Base-by-base conservation (phyloP, 2,797 vertebrate species). In the Neomorphus geoffroyi region DNA sequence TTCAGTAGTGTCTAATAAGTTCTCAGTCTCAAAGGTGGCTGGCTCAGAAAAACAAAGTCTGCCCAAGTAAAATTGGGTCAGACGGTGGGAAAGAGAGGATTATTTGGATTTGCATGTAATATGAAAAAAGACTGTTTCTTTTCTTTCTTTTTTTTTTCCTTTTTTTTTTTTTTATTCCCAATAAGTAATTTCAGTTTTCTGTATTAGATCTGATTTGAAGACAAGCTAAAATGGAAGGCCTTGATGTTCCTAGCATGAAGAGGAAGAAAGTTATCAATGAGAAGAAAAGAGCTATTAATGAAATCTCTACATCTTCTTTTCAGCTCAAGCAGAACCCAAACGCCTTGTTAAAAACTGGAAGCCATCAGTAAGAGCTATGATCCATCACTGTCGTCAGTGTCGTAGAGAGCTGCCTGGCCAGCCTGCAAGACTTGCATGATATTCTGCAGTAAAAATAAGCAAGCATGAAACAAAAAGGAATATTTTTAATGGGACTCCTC, bases 1-100 rank as follows among this genome's bases (percentile, higher is more conserved):
- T 32, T 72, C n/a, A 18, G 37, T 23, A 32, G 19, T 18, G 41
- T 32, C 54, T 90, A 53, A 32, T 73, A 86, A 78, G 18, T 50
- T 61, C 84, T 60, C 64, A 46, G 70, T 53, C 86, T 88, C 64
- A 85, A 12, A 92, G 48, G 32, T 82, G 62, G 19, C 5, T 9
- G 46, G 30, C 54, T 90, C 61, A 72, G 51, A 92, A 84, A 82
- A 79, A 65, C 54, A 77, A 93, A 92, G n/a, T 84, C 73, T 92
- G 33, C 41, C 48, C 58, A 70, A 65, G 70, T 37, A 89, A 88
- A 94, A 94, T 18, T 95, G 91, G 84, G 94, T 95, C 94, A 95
- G 30, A 33, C 43, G 51, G 58, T 65, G 51, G 33, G 70, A 87
- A 61, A 28, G 28, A 75, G 62, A 72, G 74, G 87, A 84, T 93